A percentile compares a stretch with the other conserved stretches of the same genome.
These are phyloP conservation scores for Eilema depressum DNA, from an alignment of 2,888 invertebrate genomes.

Conservation along the genomic window DNA sequence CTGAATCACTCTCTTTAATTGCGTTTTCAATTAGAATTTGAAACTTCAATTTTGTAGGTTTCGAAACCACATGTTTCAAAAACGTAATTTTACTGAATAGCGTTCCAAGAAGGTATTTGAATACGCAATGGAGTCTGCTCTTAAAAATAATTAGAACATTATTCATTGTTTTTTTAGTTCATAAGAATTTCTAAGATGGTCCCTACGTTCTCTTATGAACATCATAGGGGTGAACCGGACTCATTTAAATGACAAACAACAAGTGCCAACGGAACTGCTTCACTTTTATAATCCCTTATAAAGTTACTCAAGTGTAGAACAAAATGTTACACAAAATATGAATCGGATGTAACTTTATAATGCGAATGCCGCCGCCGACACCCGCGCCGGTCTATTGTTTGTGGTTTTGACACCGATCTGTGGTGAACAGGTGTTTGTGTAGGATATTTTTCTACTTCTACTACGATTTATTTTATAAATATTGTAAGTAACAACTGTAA, in stretches of 20 bases:
- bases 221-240: not conserved
- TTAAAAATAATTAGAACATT: no score
- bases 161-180: no score
- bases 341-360: constrained; percentile 37
- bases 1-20: not conserved
- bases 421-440: constrained; percentile 33
- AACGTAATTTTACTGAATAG: no score
- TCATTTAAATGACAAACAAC: not conserved
- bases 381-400: constrained; percentile 48
- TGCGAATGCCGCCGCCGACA: constrained; percentile 31
- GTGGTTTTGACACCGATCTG: constrained; percentile 45
- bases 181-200: not conserved
- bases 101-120: no score
- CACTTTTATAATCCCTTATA: constrained; percentile 9
- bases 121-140: no score
- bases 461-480: no score
- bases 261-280: not conserved
- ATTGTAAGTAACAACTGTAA: no score
- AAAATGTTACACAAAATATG: constrained; percentile 41
- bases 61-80: no score
- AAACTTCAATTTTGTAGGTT: not conserved
- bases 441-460: not conserved
- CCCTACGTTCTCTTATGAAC: not conserved
- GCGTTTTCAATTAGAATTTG: no score
- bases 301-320: constrained; percentile 27